Percentiles rank a stretch among this genome's conserved stretches.
Evolutionary conservation across 2,888 invertebrate species (phyloP).

Genomic region (Oligia strigilis): DNA sequence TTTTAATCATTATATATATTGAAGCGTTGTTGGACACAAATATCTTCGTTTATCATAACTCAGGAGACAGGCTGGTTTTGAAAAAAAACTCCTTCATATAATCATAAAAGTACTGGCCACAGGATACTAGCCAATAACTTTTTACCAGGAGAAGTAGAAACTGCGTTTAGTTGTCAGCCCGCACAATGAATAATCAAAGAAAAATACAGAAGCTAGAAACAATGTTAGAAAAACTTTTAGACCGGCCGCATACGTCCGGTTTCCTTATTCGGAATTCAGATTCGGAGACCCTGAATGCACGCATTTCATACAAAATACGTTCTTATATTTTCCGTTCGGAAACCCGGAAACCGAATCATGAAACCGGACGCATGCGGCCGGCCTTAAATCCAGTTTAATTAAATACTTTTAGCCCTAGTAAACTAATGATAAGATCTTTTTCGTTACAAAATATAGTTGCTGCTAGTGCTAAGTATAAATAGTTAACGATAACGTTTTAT

Average conservation of each 20-base stretch:
- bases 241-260: no score
- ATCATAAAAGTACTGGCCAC: neutral
- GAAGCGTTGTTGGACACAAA: neutral
- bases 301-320: no score
- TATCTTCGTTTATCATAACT: neutral
- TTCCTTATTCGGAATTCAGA: no score
- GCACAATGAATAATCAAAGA: neutral
- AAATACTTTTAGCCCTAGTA: neutral
- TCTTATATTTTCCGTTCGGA: no score
- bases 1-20: no score
- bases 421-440: neutral
- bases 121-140: slow-evolving; percentile 22
- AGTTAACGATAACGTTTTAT: neutral
- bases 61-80: neutral
- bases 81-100: slow-evolving; percentile 11
- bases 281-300: no score
- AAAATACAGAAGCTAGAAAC: neutral
- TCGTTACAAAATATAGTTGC: neutral
- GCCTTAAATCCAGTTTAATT: neutral
- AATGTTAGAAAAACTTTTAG: neutral
- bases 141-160: slow-evolving; percentile 17
- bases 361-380: no score
- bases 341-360: no score
- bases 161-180: slow-evolving; percentile 47
- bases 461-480: neutral